Evolutionary conservation across 2,888 invertebrate genomes (phyloP), one percentile per base, ranked within the genome.

Genomic region (Parnassius orleans): DNA sequence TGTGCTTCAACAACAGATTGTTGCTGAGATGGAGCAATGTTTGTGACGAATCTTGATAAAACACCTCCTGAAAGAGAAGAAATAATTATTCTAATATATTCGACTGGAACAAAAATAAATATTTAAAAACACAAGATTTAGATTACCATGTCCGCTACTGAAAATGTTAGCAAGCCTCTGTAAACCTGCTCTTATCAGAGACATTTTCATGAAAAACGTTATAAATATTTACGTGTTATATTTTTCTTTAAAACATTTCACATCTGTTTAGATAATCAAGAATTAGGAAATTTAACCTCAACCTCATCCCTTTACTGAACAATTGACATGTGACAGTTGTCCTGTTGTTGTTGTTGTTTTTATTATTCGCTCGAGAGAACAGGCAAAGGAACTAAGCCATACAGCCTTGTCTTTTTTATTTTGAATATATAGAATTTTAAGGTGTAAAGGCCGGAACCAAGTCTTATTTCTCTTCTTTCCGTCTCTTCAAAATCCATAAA

Each of bases 1-100:
- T 84, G 78, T 7, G 81, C 80, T 68, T 86, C 78, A 11, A 73
- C 62, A 2, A 72, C 69, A 10, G 78, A 65, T 71, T 82, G 79
- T 33, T 73, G 76, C 44, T 80, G 79, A 50, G 70, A 57, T 12
- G 83, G 78, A 19, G 79, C 76, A 64, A 83, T 64, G 59, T 78
- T 84, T 57, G 82, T 84, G 12, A 83, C 66, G 33, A 86, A 83
- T 80, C 88, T 81, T 53, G 90, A 86, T 53, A 90, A 51, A 47
- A 90, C 70, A 2, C 86, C 85, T 41, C 83, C 90, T 90, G 76
- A 58, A 83, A 82, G 33, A 24, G 10, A 48, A 48, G 9, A 48
- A 12, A 47, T 44, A 14, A 9, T 44, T 19, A 43, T 51, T 59
- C 19, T 33, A 44, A 41, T 19, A 19, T 19, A 56, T 10, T n/a